These are phyloP conservation scores for Tetragonula carbonaria DNA, from an alignment of 2,888 invertebrate species.

Conservation along the genomic window DNA sequence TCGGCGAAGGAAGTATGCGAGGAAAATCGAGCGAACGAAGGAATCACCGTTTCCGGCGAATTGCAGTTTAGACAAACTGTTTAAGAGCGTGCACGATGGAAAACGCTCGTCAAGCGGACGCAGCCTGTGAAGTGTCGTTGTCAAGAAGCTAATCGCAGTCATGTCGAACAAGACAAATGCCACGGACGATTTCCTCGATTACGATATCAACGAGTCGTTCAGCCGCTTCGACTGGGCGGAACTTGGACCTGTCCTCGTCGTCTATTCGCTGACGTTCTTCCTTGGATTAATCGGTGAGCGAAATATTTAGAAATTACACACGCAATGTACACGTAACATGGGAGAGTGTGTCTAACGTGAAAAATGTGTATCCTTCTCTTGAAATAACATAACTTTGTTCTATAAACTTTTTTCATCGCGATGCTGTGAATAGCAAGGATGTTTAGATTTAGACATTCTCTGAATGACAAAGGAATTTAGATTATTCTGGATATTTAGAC, in stretches of 20 bases:
- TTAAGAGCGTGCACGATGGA: slow-evolving; percentile 21
- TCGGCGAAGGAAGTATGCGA: slow-evolving; percentile 17
- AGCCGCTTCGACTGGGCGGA: slow-evolving; percentile 85
- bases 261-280: slow-evolving; percentile 87
- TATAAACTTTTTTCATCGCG: too few species aligned
- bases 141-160: slow-evolving; percentile 43
- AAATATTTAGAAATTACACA: too few species aligned
- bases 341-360: too few species aligned
- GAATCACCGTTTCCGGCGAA: neutral
- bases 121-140: slow-evolving; percentile 33
- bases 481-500: too few species aligned
- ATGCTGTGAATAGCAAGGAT: too few species aligned
- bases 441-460: too few species aligned
- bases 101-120: slow-evolving; percentile 38
- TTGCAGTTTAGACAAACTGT: neutral
- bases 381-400: too few species aligned
- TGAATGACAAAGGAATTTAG: too few species aligned
- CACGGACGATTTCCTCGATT: slow-evolving; percentile 81
- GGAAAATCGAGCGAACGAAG: neutral
- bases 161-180: slow-evolving; percentile 72
- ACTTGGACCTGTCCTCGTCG: slow-evolving; percentile 85
- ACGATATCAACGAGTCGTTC: slow-evolving; percentile 85
- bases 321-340: too few species aligned
- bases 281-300: slow-evolving; percentile 87
- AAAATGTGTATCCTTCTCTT: too few species aligned